Evolutionary conservation across 2,888 invertebrate species (phyloP).

Genomic region (Euzetes globulus): DNA sequence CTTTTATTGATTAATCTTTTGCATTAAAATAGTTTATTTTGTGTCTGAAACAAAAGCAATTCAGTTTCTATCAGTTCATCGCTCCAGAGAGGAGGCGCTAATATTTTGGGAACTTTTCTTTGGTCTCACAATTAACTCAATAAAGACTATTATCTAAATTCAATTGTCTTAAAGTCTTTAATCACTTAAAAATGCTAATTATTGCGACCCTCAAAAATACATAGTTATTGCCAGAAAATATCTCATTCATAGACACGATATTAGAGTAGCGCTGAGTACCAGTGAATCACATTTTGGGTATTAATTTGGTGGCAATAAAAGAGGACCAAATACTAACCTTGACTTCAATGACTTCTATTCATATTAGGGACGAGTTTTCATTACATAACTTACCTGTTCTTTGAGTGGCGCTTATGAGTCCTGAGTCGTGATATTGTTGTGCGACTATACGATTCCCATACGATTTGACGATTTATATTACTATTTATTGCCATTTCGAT

Average conservation of each 20-base stretch:
- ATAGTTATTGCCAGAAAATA: neutral
- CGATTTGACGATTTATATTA: neutral
- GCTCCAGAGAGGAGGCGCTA: neutral
- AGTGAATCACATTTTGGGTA: neutral
- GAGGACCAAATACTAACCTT: constrained; percentile 22
- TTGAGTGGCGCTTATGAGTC: neutral
- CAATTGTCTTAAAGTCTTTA: constrained; percentile 5
- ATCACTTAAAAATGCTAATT: constrained; percentile 19
- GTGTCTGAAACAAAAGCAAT: neutral
- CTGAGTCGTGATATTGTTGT: constrained; percentile 11
- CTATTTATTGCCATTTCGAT: neutral
- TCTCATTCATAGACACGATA: no score
- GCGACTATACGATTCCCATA: neutral
- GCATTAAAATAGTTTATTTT: neutral
- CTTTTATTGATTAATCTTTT: neutral
- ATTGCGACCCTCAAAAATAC: neutral
- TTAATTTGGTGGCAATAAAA: constrained; percentile 2
- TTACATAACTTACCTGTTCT: neutral
- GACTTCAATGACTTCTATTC: neutral
- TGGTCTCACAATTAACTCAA: constrained; percentile 24
- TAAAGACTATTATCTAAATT: constrained; percentile 10
- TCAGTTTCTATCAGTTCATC: neutral
- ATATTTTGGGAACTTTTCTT: neutral
- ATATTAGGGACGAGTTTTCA: neutral
- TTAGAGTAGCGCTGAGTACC: neutral